Evolutionary conservation across 2,797 vertebrate genomes (phyloP).

Genomic region (Sebastes matsubarae): DNA sequence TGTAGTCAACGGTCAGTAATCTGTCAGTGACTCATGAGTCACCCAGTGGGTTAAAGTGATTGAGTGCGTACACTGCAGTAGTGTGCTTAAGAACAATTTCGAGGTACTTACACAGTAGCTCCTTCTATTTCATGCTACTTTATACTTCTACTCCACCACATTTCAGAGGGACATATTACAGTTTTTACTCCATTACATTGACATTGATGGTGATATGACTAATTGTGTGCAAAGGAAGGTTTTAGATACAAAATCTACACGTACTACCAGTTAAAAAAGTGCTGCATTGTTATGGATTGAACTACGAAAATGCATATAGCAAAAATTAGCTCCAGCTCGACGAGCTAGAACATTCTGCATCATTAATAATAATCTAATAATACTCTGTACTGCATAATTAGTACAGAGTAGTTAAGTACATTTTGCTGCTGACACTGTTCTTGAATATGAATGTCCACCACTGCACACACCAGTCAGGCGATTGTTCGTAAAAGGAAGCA

Average conservation of each 20-base stretch:
- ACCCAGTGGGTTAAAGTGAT: not conserved
- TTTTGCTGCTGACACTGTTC: not conserved
- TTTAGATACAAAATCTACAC: not conserved
- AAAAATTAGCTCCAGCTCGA: not conserved
- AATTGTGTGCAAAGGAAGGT: not conserved
- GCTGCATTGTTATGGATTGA: not conserved
- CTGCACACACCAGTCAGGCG: not conserved
- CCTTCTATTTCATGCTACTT: not conserved
- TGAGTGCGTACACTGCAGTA: not conserved
- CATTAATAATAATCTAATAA: not conserved
- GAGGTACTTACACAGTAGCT: no score
- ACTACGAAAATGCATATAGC: not conserved
- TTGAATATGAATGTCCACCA: not conserved
- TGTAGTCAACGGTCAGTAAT: not conserved
- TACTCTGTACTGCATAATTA: not conserved
- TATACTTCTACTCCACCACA: not conserved
- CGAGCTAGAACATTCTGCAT: not conserved
- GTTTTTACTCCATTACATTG: no score
- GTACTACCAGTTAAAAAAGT: not conserved
- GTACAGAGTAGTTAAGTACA: not conserved
- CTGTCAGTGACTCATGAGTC: not conserved
- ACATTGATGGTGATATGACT: not conserved
- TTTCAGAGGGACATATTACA: not conserved
- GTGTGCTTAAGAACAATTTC: not conserved
- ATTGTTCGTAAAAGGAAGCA: constrained; percentile 16